phyloP scores from a whole-genome alignment of 2,888 invertebrate genomes.

The Labia minor region DNA sequence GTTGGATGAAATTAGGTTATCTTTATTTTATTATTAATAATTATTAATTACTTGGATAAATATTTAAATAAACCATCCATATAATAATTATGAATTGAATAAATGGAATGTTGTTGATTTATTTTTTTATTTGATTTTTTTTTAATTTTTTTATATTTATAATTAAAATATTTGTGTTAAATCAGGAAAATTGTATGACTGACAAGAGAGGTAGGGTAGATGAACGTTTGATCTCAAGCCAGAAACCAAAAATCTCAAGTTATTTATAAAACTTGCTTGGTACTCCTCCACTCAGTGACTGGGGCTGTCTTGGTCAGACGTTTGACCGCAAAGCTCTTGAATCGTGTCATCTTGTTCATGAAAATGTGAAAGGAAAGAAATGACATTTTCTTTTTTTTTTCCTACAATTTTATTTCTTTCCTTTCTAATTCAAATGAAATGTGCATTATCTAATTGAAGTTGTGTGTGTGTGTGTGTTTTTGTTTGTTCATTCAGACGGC shows the following conservation, averaged over 20 bases:
- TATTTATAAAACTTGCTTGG: background rate
- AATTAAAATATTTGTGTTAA: too few relatives aligned
- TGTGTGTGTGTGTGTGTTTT: background rate
- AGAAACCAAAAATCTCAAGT: background rate
- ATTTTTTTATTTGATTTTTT: too few relatives aligned
- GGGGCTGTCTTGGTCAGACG: background rate
- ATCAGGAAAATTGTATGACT: background rate
- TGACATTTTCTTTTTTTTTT: background rate
- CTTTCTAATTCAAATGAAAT: background rate
- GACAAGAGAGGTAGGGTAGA: background rate
- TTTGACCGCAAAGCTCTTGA: background rate
- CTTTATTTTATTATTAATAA: too few relatives aligned
- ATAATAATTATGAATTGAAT: too few relatives aligned
- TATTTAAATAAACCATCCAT: too few relatives aligned
- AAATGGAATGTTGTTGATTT: too few relatives aligned
- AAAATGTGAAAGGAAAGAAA: background rate
- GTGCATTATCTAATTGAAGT: background rate
- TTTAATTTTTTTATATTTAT: too few relatives aligned
- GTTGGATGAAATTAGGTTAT: too few relatives aligned
- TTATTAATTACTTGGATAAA: too few relatives aligned
- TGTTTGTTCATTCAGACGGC: constrained; percentile 13
- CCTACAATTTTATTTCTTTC: background rate
- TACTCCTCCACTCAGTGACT: too few relatives aligned
- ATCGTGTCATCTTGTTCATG: background rate
- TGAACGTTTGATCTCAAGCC: background rate